Evolutionary conservation across 2,113 vertebrate genomes (phyloP), one percentile per base, ranked within the genome.

Genomic region (Ancistrus triradiatus): DNA sequence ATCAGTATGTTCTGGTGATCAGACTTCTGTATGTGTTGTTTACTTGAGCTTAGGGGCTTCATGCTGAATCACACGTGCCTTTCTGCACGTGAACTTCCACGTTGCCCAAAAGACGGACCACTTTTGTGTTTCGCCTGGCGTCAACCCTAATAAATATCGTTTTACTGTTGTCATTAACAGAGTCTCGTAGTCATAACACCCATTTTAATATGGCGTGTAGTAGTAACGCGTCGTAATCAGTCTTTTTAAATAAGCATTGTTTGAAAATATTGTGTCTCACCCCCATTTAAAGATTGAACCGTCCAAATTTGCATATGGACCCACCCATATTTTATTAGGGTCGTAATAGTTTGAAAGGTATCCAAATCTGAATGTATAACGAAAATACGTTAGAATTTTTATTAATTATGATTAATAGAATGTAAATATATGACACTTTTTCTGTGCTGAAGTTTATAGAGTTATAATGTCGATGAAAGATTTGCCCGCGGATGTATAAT

Each of bases 71-170:
- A 19, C 68, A 72, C 71, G 68, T 76, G 68, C 6, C 3, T 15
- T 25, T 15, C 35, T 10, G 25, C 75, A 73, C 63, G 53, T 77
- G 74, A 63, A 38, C 7, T 25, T 28, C 48, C 77, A 77, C 22
- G 76, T 59, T 63, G 59, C 22, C 11, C 47, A 46, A 24, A 62
- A 27, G 18, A 55, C 18, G 15, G 40, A 67, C 48, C 66, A 47
- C 15, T 28, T 28, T 18, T 3, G 7, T 19, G 17, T 46, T 4
- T 11, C 14, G 6, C 11, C 0, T 43, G 50, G 24, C 7, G 10
- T 37, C 4, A 37, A 37, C 4, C 2, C 35, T 37, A 8, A 2
- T 3, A 1, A 37, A 1, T n/a, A n/a, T n/a, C n/a, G n/a, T n/a
- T n/a, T n/a, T n/a, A n/a, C n/a, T n/a, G n/a, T n/a, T n/a, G n/a